These are phyloP conservation scores for Araneus ventricosus DNA, from an alignment of 1,140 invertebrate species.

Conservation along the genomic window DNA sequence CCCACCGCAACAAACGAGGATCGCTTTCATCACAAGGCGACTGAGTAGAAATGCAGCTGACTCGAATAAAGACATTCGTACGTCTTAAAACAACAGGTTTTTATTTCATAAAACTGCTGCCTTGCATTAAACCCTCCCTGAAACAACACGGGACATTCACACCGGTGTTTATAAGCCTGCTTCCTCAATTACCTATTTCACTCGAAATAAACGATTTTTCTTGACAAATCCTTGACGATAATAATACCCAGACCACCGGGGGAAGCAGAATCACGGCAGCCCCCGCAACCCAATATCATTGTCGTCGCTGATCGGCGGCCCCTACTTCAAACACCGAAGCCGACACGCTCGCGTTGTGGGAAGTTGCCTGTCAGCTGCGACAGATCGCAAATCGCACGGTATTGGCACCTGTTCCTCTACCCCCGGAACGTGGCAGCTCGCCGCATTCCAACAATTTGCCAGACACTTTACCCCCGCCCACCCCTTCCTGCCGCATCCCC, in stretches of 20 bases:
- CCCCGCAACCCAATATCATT: not conserved
- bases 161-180: too few relatives aligned
- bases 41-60: too few relatives aligned
- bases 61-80: too few relatives aligned
- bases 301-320: not conserved
- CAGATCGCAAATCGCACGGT: constrained; percentile 1
- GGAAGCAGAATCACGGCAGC: not conserved
- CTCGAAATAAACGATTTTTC: not conserved
- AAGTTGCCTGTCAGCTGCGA: not conserved
- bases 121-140: too few relatives aligned
- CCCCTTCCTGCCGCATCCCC: not conserved
- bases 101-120: too few relatives aligned
- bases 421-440: not conserved
- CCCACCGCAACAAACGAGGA: too few relatives aligned
- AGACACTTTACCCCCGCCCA: not conserved
- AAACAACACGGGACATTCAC: too few relatives aligned
- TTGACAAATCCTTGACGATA: constrained; percentile 16
- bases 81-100: too few relatives aligned
- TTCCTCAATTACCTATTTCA: not conserved
- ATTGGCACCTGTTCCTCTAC: constrained; percentile 21
- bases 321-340: not conserved
- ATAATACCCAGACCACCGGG: not conserved
- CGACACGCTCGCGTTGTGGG: not conserved
- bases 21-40: too few relatives aligned
- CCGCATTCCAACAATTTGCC: constrained; percentile 54